These are phyloP conservation scores for Hydractinia echinata DNA, from an alignment of 30 jellyfish, hydroid and myxozoan genomes.

Conservation along the genomic window DNA sequence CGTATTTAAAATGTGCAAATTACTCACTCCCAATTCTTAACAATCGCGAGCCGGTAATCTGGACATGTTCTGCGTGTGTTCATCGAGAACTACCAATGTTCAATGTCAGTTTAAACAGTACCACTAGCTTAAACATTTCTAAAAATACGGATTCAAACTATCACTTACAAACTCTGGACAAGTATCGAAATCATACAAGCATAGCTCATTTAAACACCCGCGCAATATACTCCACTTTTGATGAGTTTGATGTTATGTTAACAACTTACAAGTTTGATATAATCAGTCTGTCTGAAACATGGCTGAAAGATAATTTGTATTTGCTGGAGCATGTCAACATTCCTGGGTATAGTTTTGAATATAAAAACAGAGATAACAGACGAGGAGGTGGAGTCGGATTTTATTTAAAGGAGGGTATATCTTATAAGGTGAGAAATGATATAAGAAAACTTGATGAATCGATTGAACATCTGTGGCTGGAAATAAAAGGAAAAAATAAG, in stretches of 20 bases:
- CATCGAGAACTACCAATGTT: not conserved
- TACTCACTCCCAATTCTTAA: not conserved
- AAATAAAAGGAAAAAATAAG: slow-evolving; percentile 49
- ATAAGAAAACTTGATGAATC: slow-evolving; percentile 40
- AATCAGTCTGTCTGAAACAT: too few species aligned
- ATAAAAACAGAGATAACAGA: too few species aligned
- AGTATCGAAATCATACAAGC: too few species aligned
- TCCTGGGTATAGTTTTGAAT: too few species aligned
- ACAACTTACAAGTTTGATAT: slow-evolving; percentile 45
- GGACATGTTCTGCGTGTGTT: not conserved
- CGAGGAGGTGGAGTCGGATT: too few species aligned
- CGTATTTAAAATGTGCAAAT: slow-evolving; percentile 6
- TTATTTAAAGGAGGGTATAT: slow-evolving; percentile 38
- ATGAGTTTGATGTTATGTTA: slow-evolving; percentile 35
- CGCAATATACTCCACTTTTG: slow-evolving; percentile 44
- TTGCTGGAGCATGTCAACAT: too few species aligned
- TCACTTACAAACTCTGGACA: too few species aligned
- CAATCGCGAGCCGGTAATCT: slow-evolving; percentile 2
- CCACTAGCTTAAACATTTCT: slow-evolving; percentile 1
- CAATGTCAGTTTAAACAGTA: not conserved
- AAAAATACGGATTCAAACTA: too few species aligned
- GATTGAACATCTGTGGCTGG: slow-evolving; percentile 55
- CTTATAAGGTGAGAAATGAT: slow-evolving; percentile 41
- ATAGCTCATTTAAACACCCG: slow-evolving; percentile 47
- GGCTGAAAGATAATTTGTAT: too few species aligned